Percentiles rank a stretch among this genome's conserved stretches.
These are phyloP conservation scores for Eutolmus rufibarbis DNA, from an alignment of 2,888 invertebrate species.

Conservation along the genomic window DNA sequence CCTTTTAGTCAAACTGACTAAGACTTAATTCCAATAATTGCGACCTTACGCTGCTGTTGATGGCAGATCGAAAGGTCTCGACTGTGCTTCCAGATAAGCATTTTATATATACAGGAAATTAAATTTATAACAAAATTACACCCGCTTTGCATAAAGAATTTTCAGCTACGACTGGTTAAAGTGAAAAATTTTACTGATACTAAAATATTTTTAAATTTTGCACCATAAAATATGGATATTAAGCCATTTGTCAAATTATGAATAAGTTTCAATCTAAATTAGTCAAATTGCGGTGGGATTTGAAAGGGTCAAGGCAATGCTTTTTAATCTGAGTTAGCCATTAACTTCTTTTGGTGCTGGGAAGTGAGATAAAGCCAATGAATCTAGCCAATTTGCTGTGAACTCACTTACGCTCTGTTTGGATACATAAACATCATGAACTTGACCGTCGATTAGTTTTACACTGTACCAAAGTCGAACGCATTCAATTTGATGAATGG, in stretches of 20 bases:
- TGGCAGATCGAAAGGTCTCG: not conserved
- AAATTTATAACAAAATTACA: not conserved
- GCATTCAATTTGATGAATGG: not conserved
- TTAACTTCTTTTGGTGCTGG: not conserved
- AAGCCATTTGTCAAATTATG: not conserved
- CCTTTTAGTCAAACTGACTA: not conserved
- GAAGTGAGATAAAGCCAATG: not conserved
- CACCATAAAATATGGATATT: not conserved
- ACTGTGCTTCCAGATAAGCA: not conserved
- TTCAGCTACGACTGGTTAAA: not conserved
- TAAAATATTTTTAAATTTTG: not conserved
- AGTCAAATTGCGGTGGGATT: not conserved
- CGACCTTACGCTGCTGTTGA: not conserved
- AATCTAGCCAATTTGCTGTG: not conserved
- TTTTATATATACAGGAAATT: not conserved
- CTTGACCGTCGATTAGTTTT: not conserved
- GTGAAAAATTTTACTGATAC: not conserved
- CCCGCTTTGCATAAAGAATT: not conserved
- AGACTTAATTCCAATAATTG: not conserved
- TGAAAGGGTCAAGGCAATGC: not conserved
- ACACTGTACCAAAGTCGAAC: not conserved
- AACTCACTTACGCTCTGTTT: not conserved
- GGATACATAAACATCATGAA: not conserved
- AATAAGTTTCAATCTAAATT: not conserved
- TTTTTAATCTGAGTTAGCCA: not conserved